Conservation (phyloP, 2,888 invertebrate genomes). For the Octonoba sinensis region DNA sequence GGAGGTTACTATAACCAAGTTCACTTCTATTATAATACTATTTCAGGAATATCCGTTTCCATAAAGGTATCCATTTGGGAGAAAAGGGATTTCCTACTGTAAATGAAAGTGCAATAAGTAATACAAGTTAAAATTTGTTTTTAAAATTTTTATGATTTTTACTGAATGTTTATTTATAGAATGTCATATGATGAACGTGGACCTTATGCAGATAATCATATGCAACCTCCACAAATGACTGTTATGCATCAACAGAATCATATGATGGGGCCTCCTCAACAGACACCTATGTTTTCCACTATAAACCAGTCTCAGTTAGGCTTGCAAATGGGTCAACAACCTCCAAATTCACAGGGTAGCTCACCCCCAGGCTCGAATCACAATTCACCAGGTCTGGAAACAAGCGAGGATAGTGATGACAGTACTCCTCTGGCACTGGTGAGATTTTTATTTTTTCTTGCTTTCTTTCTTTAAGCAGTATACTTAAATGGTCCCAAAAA, state of each 20-base stretch:
- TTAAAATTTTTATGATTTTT: neutral
- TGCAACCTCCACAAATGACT: constrained; percentile 30
- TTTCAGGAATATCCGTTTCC: no score
- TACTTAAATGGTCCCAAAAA: constrained; percentile 15
- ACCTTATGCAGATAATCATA: neutral
- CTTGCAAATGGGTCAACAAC: constrained; percentile 65
- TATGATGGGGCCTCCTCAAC: constrained; percentile 46
- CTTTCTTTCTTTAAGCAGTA: neutral
- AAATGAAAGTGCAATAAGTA: no score
- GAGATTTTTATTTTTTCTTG: neutral
- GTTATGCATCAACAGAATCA: constrained; percentile 70
- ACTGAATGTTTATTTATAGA: constrained; percentile 7
- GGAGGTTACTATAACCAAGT: no score
- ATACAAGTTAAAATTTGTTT: no score
- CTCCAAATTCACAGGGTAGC: constrained; percentile 30
- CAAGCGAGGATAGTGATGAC: constrained; percentile 91
- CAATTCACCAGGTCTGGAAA: constrained; percentile 76
- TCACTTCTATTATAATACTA: no score
- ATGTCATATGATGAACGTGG: constrained; percentile 50
- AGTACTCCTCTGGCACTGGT: constrained; percentile 71
- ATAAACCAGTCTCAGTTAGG: constrained; percentile 68
- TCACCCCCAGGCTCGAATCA: constrained; percentile 67
- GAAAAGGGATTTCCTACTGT: no score
- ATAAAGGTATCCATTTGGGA: no score
- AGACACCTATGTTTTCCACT: constrained; percentile 57